Evolutionary conservation across 2,888 invertebrate genomes (phyloP).

Genomic region (Odontothrips loti): DNA sequence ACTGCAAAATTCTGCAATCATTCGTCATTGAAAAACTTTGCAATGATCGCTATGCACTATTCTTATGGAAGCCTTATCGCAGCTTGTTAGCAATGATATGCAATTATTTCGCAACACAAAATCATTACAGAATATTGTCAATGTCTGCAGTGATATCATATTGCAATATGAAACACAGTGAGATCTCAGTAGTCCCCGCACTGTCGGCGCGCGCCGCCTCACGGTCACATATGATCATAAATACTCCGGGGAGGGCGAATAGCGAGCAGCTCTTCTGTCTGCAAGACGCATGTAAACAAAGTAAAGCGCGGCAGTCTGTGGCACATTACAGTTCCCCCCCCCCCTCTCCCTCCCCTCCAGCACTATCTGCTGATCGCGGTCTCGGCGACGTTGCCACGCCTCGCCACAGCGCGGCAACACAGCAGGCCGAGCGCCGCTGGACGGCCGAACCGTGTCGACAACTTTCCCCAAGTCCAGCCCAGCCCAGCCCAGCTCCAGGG

Average conservation of each 20-base stretch:
- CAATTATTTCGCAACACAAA: too few species aligned
- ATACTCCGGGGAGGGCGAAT: too few species aligned
- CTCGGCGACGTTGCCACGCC: background rate
- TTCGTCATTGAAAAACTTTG: too few species aligned
- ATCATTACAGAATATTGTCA: too few species aligned
- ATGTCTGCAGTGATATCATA: too few species aligned
- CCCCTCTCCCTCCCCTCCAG: background rate
- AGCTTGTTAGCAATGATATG: too few species aligned
- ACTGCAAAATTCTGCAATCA: too few species aligned
- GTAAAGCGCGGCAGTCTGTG: constrained; percentile 4
- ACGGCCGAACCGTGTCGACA: background rate
- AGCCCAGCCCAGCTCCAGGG: background rate
- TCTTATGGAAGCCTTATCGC: too few species aligned
- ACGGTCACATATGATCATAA: too few species aligned
- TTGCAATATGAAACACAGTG: too few species aligned
- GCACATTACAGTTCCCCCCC: constrained; percentile 30
- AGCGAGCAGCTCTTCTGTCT: background rate
- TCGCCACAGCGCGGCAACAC: background rate
- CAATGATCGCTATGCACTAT: too few species aligned
- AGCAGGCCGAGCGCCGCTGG: background rate
- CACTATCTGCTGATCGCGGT: background rate
- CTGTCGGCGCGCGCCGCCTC: background rate
- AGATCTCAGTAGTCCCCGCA: too few species aligned
- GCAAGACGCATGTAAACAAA: constrained; percentile 22
- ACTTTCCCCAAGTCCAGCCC: background rate